phyloP scores from a whole-genome alignment of 2,113 vertebrate species.

The Scytalopus superciliaris region DNA sequence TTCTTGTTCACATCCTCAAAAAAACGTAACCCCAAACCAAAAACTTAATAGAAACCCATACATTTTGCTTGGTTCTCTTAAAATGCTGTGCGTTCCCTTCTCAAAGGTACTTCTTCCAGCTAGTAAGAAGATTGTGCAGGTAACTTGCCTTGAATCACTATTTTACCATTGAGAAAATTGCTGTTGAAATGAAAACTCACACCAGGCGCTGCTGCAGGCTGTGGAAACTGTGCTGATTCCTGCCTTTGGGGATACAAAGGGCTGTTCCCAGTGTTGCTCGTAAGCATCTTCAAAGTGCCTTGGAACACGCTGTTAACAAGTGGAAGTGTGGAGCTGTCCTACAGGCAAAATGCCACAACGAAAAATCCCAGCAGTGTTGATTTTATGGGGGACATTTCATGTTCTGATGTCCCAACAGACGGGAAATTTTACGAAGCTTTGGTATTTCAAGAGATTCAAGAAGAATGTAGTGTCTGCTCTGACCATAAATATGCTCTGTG shows the following conservation, averaged over 20 bases:
- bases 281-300: neutral
- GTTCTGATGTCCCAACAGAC: neutral
- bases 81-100: neutral
- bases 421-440: neutral
- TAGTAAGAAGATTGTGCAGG: neutral
- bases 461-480: rapidly evolving
- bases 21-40: neutral
- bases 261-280: neutral
- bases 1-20: neutral
- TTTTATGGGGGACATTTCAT: neutral
- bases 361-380: neutral
- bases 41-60: neutral
- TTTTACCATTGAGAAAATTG: neutral
- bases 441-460: neutral
- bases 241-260: neutral
- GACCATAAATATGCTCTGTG: rapidly evolving
- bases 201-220: neutral
- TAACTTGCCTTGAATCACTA: neutral
- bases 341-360: neutral
- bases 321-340: neutral
- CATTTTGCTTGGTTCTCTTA: neutral
- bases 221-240: neutral
- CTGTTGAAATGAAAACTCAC: neutral
- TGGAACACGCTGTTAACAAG: neutral
- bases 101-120: neutral